Evolutionary conservation across 2,797 vertebrate genomes (phyloP).

Genomic region (Carduelis carduelis): DNA sequence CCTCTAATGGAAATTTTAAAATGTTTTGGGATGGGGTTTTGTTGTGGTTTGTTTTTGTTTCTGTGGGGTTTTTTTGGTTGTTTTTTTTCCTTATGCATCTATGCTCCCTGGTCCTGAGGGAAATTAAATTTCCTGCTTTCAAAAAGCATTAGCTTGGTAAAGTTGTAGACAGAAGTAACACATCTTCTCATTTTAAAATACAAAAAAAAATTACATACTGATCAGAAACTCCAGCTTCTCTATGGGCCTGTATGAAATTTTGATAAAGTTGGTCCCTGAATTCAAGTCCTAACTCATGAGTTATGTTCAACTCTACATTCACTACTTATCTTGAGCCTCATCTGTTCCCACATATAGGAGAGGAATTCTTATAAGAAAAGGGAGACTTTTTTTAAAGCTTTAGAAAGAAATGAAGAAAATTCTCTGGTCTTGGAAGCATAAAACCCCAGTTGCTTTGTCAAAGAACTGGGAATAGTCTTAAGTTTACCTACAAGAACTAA

Average conservation of each 20-base stretch:
- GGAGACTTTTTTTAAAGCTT: background rate
- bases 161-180: background rate
- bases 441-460: background rate
- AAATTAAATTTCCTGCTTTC: background rate
- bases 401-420: background rate
- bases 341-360: accelerated
- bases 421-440: background rate
- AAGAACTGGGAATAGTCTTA: background rate
- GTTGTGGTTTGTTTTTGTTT: background rate
- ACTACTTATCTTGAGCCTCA: background rate
- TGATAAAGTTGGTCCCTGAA: background rate
- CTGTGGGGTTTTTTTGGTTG: background rate
- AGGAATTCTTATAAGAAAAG: background rate
- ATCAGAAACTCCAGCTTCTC: background rate
- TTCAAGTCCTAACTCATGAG: background rate
- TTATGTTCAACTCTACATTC: background rate
- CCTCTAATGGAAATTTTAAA: background rate
- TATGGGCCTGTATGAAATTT: background rate
- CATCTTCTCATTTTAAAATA: background rate
- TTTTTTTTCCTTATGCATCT: background rate
- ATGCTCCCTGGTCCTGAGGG: background rate
- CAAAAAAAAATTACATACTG: background rate
- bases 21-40: background rate
- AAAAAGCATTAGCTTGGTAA: background rate
- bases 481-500: background rate